These are phyloP conservation scores for Stomatorhinus walkeri DNA, from an alignment of 2,797 vertebrate species.

Conservation along the genomic window DNA sequence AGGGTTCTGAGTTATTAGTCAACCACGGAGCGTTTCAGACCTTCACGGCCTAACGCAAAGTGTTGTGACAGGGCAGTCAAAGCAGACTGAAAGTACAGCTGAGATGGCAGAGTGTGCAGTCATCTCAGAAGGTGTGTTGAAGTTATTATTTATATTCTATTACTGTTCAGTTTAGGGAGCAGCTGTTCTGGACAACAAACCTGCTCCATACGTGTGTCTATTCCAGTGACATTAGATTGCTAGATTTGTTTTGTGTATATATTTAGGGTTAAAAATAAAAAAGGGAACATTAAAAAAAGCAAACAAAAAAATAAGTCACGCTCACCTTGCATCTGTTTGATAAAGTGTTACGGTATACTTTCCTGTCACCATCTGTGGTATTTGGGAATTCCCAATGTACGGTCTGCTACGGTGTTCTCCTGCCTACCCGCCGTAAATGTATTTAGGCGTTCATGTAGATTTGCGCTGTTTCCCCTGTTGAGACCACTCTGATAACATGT, in stretches of 20 bases:
- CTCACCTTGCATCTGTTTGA: constrained; percentile 52
- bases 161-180: constrained; percentile 41
- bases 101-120: constrained; percentile 27
- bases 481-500: constrained; percentile 63
- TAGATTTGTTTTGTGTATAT: constrained; percentile 54
- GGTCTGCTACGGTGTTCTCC: constrained; percentile 71
- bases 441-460: constrained; percentile 73
- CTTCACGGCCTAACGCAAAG: not conserved
- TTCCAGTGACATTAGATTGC: constrained; percentile 36
- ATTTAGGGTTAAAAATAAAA: constrained; percentile 30
- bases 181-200: constrained; percentile 44
- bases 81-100: constrained; percentile 29
- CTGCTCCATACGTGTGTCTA: constrained; percentile 47
- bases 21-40: not conserved
- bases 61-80: not conserved
- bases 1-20: not conserved
- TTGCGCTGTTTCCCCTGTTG: constrained; percentile 69
- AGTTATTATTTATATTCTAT: constrained; percentile 31
- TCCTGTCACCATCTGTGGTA: constrained; percentile 60
- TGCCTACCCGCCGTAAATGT: constrained; percentile 68
- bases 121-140: constrained; percentile 33
- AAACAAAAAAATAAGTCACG: constrained; percentile 32
- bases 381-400: constrained; percentile 54
- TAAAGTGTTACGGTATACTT: constrained; percentile 47
- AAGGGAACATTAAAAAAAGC: constrained; percentile 28